phyloP scores from a whole-genome alignment of 2,797 vertebrate genomes.

The Chiloscyllium punctatum region DNA sequence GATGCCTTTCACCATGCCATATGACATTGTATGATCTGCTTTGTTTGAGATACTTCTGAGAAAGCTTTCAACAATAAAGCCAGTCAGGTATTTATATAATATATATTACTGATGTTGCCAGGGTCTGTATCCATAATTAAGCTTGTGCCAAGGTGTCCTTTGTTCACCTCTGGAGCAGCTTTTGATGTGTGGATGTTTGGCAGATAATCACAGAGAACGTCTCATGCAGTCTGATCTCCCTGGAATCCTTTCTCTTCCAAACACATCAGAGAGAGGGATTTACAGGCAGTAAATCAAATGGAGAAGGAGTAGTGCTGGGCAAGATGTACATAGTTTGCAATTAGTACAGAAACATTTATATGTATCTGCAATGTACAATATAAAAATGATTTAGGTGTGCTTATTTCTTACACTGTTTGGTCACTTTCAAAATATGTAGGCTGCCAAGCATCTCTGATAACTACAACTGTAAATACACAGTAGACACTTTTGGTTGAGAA shows the following conservation, averaged over 20 bases:
- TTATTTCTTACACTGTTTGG: neutral
- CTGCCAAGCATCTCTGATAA: neutral
- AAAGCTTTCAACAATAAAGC: neutral
- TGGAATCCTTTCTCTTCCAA: neutral
- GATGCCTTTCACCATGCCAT: neutral
- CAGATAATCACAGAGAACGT: neutral
- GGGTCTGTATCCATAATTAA: neutral
- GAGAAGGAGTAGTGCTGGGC: neutral
- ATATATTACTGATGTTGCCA: neutral
- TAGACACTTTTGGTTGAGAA: neutral
- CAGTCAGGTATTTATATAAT: neutral
- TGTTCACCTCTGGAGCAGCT: neutral
- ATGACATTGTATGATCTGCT: no score
- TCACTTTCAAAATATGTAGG: neutral
- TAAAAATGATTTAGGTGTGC: neutral
- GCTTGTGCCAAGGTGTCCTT: neutral
- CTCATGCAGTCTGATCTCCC: neutral
- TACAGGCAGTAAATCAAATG: neutral
- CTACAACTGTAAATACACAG: neutral
- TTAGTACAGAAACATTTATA: neutral
- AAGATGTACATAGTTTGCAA: neutral
- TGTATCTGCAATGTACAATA: no score
- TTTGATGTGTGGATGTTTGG: no score
- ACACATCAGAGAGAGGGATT: neutral
- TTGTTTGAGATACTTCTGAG: neutral